Conservation (phyloP, 2,113 vertebrate species). For the Bungarus multicinctus region DNA sequence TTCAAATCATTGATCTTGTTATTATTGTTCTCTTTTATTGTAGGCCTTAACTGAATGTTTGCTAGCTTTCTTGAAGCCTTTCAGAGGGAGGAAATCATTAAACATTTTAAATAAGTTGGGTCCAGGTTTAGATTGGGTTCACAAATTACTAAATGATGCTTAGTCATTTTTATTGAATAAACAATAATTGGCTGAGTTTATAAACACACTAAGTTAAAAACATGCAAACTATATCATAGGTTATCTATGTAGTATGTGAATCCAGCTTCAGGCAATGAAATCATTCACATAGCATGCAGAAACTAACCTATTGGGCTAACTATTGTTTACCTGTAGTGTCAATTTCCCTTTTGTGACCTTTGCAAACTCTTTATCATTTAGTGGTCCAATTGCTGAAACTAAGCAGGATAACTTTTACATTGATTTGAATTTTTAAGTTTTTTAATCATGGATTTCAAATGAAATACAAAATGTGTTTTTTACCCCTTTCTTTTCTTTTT, state of each 20-base stretch:
- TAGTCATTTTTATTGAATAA: not conserved
- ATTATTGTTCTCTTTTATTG: not conserved
- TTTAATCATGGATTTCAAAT: constrained; percentile 81
- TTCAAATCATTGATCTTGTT: not conserved
- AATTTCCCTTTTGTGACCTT: not conserved
- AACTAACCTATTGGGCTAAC: not conserved
- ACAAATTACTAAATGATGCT: not conserved
- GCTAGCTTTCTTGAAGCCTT: not conserved
- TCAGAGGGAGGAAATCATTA: not conserved
- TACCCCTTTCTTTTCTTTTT: constrained; percentile 42
- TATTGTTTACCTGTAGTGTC: not conserved
- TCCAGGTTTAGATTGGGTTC: not conserved
- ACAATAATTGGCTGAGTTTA: not conserved
- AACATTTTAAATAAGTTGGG: not conserved
- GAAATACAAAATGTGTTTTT: constrained; percentile 69
- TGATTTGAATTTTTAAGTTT: constrained; percentile 93
- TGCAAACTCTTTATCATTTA: not conserved
- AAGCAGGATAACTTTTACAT: constrained; percentile 46
- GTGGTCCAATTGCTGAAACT: not conserved
- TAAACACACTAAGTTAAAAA: not conserved
- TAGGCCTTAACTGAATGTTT: not conserved
- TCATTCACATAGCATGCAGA: not conserved
- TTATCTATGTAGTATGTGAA: not conserved
- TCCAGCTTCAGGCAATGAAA: not conserved
- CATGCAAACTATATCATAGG: not conserved